phyloP scores from a whole-genome alignment of 2,797 vertebrate genomes.

The Pangasius larnaudii region DNA sequence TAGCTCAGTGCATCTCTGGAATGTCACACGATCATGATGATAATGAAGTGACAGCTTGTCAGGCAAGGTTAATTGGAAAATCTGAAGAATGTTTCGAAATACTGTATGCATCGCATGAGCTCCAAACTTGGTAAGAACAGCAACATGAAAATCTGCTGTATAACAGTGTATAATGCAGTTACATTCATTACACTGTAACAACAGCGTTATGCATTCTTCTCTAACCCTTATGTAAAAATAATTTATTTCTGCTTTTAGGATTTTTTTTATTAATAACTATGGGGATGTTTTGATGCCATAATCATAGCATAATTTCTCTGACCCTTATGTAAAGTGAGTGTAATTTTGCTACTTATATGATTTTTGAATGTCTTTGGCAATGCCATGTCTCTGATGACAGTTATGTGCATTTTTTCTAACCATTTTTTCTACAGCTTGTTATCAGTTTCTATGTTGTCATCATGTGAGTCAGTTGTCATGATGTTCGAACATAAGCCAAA shows the following conservation, averaged over 20 bases:
- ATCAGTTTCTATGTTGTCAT: neutral
- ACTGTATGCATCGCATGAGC: neutral
- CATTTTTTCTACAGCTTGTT: neutral
- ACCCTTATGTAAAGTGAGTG: neutral
- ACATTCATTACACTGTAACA: neutral
- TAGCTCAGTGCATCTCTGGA: neutral
- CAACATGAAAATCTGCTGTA: neutral
- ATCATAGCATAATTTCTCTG: neutral
- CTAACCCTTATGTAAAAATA: neutral
- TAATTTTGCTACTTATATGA: neutral
- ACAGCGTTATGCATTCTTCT: neutral
- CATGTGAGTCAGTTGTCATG: neutral
- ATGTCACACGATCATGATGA: neutral
- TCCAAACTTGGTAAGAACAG: neutral
- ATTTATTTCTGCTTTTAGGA: neutral
- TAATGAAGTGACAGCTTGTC: neutral
- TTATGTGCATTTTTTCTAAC: neutral
- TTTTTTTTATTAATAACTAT: neutral
- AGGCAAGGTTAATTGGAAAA: neutral
- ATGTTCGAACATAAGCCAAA: neutral
- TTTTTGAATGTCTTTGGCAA: neutral
- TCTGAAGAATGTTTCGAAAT: neutral
- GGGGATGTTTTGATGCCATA: neutral
- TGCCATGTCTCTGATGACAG: neutral
- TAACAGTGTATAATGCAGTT: neutral